Conservation (phyloP, 2,888 invertebrate genomes). For the Drosophila subquinaria region DNA sequence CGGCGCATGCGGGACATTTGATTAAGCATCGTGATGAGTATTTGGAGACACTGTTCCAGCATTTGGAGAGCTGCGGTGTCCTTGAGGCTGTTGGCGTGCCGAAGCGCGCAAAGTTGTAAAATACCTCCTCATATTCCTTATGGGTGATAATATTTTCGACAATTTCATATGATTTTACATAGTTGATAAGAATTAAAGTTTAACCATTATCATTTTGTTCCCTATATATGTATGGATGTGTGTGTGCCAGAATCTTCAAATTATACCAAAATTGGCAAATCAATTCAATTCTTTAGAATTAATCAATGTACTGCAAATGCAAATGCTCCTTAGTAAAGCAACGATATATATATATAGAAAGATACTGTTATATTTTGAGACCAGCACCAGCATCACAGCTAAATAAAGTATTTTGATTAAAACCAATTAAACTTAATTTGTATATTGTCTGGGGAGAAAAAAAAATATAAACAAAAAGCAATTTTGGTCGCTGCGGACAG, state of each 20-base stretch:
- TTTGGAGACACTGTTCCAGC: conserved; percentile 87
- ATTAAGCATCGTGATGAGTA: conserved; percentile 89
- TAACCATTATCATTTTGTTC: conserved; percentile 54
- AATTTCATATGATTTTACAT: conserved; percentile 75
- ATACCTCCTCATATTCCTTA: conserved; percentile 26
- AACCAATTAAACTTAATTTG: conserved; percentile 36
- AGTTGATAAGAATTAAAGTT: conserved; percentile 67
- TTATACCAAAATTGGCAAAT: conserved; percentile 35
- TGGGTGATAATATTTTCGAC: conserved; percentile 70
- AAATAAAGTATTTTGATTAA: conserved; percentile 60
- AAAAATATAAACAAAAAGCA: conserved; percentile 48
- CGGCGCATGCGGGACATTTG: conserved; percentile 90
- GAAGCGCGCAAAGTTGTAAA: conserved; percentile 86
- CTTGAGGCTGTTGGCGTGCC: conserved; percentile 86
- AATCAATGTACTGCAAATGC: conserved; percentile 11
- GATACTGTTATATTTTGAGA: conserved; percentile 57
- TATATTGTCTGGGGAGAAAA: background rate
- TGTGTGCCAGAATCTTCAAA: conserved; percentile 41
- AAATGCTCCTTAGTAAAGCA: conserved; percentile 35
- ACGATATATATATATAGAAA: conserved; percentile 15
- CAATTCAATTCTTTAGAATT: conserved; percentile 24
- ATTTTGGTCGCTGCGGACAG: conserved; percentile 90
- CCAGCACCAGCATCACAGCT: conserved; percentile 34
- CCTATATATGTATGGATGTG: conserved; percentile 15
- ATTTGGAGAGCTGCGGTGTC: conserved; percentile 87